A percentile compares a stretch with the other conserved stretches of the same genome.
Conservation (phyloP, 2,888 invertebrate genomes). For the Mythimna lalbum region DNA sequence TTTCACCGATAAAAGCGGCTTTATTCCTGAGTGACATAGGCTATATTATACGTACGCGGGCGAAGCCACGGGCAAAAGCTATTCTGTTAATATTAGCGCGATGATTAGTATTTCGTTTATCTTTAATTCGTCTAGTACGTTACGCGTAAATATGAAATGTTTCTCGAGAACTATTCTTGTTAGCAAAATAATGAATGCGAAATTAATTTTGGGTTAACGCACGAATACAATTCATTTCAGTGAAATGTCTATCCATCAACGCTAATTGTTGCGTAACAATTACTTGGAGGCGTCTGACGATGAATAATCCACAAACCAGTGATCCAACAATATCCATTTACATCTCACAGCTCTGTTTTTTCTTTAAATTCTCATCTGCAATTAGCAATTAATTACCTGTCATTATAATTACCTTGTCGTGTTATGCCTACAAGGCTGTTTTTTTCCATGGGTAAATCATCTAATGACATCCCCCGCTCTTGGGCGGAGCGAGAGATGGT, state of each 20-base stretch:
- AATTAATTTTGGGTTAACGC: slow-evolving; percentile 54
- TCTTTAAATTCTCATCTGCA: slow-evolving; percentile 29
- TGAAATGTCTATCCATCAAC: slow-evolving; percentile 71
- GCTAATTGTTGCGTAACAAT: slow-evolving; percentile 67
- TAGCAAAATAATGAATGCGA: slow-evolving; percentile 53
- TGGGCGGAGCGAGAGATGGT: too few relatives aligned
- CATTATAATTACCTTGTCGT: background rate
- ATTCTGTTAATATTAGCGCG: background rate
- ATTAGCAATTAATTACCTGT: slow-evolving; percentile 23
- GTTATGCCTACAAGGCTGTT: too few relatives aligned
- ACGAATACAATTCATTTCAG: slow-evolving; percentile 66
- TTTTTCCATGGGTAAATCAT: too few relatives aligned
- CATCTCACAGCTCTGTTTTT: slow-evolving; percentile 35
- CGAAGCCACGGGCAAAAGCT: too few relatives aligned
- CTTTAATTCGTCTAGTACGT: slow-evolving; percentile 17
- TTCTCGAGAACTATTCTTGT: slow-evolving; percentile 37
- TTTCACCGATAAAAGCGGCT: too few relatives aligned
- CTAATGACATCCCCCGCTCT: too few relatives aligned
- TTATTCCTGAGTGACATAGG: too few relatives aligned
- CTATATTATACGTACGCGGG: too few relatives aligned
- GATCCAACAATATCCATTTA: slow-evolving; percentile 57
- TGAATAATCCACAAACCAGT: slow-evolving; percentile 55
- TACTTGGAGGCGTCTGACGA: slow-evolving; percentile 63
- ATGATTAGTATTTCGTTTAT: slow-evolving; percentile 20
- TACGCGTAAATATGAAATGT: slow-evolving; percentile 32